Conservation (phyloP, 2,113 vertebrate species). For the Tiliqua scincoides region DNA sequence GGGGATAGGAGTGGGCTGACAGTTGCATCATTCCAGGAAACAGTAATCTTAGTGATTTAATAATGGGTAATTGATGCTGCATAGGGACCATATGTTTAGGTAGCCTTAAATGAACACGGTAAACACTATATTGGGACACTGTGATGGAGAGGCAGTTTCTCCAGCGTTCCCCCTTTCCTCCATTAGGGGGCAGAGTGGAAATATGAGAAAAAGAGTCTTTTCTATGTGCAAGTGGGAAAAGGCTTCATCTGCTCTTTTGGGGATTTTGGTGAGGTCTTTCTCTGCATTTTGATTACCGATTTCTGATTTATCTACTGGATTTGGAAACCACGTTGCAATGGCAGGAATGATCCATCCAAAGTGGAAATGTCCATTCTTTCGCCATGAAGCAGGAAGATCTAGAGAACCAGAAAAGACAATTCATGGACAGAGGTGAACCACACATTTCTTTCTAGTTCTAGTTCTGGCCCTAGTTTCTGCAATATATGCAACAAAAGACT, state of each 20-base stretch:
- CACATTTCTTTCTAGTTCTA: too few species aligned
- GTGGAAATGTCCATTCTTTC: constrained; percentile 12
- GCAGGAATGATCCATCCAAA: not conserved
- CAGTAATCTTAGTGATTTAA: not conserved
- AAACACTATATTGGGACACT: not conserved
- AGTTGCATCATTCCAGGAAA: not conserved
- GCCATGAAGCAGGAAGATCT: not conserved
- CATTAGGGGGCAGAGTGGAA: constrained; percentile 51
- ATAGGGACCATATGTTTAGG: not conserved
- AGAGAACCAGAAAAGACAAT: not conserved
- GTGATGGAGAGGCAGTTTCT: not conserved
- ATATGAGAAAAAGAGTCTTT: not conserved
- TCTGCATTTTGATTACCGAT: not conserved
- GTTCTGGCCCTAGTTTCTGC: too few species aligned
- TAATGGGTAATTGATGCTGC: not conserved
- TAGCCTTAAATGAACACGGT: not conserved
- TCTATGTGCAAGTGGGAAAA: not conserved
- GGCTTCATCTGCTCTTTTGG: not conserved
- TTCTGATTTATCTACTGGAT: not conserved
- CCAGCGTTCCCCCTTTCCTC: constrained; percentile 23
- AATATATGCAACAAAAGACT: too few species aligned
- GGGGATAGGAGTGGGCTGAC: too few species aligned
- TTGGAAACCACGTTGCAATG: not conserved
- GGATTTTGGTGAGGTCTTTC: not conserved
- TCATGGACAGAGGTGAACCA: too few species aligned